Evolutionary conservation across 2,797 vertebrate genomes (phyloP).

Genomic region (Urocyon cinereoargenteus): DNA sequence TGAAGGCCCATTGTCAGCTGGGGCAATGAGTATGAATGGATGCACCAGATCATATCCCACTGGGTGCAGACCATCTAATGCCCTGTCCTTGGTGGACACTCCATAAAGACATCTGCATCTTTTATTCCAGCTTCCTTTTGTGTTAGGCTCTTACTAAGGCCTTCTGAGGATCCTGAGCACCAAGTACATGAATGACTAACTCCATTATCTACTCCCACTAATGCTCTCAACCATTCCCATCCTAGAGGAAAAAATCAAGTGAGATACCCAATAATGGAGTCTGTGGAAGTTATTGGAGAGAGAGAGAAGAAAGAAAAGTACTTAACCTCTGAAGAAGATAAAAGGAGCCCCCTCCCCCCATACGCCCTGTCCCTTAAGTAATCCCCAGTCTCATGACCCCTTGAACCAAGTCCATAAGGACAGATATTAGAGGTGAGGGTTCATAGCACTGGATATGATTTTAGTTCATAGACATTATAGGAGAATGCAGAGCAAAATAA

Average conservation of each 20-base stretch:
- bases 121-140: background rate
- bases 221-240: background rate
- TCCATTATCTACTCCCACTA: background rate
- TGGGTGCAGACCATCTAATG: background rate
- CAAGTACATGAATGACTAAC: background rate
- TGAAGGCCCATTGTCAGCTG: background rate
- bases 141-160: background rate
- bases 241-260: background rate
- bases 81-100: background rate
- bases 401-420: background rate
- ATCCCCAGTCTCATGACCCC: background rate
- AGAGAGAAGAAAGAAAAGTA: background rate
- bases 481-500: background rate
- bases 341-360: background rate
- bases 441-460: background rate
- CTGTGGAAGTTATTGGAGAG: background rate
- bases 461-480: background rate
- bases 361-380: background rate
- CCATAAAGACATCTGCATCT: background rate
- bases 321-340: background rate
- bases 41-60: accelerated
- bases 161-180: background rate
- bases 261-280: too few species aligned
- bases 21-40: background rate
- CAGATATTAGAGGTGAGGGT: background rate